Percentiles rank a stretch among this genome's conserved stretches.
These are phyloP conservation scores for Chaetodon trifasciatus DNA, from an alignment of 2,797 vertebrate genomes.

Conservation along the genomic window DNA sequence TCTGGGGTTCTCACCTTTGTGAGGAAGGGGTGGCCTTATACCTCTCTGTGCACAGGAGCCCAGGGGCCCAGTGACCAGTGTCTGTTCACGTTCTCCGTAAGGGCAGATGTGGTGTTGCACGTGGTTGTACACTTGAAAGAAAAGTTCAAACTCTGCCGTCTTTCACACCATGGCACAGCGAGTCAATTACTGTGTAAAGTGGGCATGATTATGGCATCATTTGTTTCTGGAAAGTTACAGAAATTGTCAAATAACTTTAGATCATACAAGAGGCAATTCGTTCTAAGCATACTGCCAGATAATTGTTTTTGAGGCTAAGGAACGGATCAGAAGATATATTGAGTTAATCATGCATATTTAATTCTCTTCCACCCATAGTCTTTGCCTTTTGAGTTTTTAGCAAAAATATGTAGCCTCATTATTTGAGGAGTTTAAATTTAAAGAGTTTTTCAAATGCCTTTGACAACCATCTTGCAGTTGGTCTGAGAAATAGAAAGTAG, in stretches of 20 bases:
- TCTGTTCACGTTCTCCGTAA: background rate
- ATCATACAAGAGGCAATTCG: too few species aligned
- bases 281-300: background rate
- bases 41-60: background rate
- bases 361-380: background rate
- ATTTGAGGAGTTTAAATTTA: background rate
- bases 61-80: too few species aligned
- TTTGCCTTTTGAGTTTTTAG: background rate
- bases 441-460: too few species aligned
- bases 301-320: background rate
- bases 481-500: background rate
- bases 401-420: background rate
- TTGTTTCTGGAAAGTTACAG: too few species aligned
- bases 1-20: too few species aligned
- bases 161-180: background rate
- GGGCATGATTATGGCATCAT: too few species aligned
- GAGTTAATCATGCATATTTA: background rate
- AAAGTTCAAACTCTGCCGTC: background rate
- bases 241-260: too few species aligned
- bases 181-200: background rate
- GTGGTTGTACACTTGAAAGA: background rate
- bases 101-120: background rate
- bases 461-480: background rate
- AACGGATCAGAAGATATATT: background rate
- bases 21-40: background rate